phyloP scores from a whole-genome alignment of 2,888 invertebrate species.

The Rhagonycha fulva region DNA sequence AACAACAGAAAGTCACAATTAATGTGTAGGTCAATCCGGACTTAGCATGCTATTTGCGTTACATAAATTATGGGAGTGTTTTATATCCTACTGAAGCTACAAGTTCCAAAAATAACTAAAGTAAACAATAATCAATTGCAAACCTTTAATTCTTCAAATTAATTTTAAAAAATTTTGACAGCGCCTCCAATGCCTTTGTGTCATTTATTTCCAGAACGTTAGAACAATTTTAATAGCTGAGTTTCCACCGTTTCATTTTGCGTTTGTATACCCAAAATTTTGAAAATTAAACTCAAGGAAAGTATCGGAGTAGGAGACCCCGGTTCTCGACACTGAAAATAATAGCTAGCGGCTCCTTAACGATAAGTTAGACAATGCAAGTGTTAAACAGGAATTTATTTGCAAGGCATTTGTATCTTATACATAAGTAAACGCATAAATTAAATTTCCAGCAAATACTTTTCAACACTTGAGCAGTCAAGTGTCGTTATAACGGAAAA shows the following conservation, averaged over 20 bases:
- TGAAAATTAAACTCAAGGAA: too few species aligned
- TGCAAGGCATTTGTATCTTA: not conserved
- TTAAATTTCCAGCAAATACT: not conserved
- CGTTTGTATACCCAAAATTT: too few species aligned
- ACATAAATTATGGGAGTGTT: constrained; percentile 5
- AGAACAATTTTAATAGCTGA: too few species aligned
- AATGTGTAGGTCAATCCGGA: constrained; percentile 4
- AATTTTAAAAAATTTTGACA: too few species aligned
- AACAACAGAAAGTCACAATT: not conserved
- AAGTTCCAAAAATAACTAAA: not conserved
- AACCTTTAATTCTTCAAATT: not conserved
- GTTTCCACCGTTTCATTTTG: too few species aligned
- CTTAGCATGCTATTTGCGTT: not conserved
- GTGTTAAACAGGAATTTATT: not conserved
- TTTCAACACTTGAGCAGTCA: not conserved
- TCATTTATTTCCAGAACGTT: too few species aligned
- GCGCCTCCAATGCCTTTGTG: too few species aligned
- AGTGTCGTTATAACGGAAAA: not conserved
- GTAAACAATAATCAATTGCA: not conserved
- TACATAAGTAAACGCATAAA: not conserved
- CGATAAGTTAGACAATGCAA: not conserved
- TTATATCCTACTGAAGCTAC: not conserved
- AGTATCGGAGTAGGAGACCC: too few species aligned
- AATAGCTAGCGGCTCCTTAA: not conserved
- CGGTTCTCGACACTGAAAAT: too few species aligned